Percentiles rank a stretch among this genome's conserved stretches.
Evolutionary conservation across 2,888 invertebrate species (phyloP).

Genomic region (Hylaea fasciaria): DNA sequence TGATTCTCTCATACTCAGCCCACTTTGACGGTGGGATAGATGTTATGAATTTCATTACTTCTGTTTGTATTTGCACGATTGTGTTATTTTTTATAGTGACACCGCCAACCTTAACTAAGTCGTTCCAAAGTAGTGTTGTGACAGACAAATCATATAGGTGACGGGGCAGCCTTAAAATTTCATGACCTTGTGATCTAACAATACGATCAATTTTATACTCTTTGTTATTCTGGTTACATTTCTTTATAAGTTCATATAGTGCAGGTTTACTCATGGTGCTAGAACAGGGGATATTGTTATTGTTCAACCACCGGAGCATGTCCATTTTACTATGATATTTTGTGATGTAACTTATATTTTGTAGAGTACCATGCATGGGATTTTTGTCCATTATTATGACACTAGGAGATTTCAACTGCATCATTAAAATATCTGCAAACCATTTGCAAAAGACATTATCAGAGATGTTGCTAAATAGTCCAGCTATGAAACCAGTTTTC

Average conservation of each 20-base stretch:
- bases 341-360: conserved; percentile 45
- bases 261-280: conserved; percentile 56
- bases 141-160: conserved; percentile 56
- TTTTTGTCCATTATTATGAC: conserved; percentile 59
- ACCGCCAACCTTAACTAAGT: conserved; percentile 31
- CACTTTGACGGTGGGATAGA: conserved; percentile 15
- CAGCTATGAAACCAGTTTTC: conserved; percentile 46
- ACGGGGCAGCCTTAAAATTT: conserved; percentile 57
- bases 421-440: conserved; percentile 56
- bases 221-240: conserved; percentile 36
- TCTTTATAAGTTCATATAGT: conserved; percentile 58
- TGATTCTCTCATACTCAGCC: conserved; percentile 37
- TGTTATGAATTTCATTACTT: conserved; percentile 10
- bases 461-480: conserved; percentile 51
- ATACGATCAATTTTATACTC: conserved; percentile 52
- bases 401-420: conserved; percentile 46
- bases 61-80: conserved; percentile 16
- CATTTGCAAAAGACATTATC: conserved; percentile 57
- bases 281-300: conserved; percentile 58
- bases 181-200: conserved; percentile 58
- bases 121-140: conserved; percentile 55
- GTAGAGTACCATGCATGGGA: conserved; percentile 46
- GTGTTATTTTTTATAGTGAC: background rate
- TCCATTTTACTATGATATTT: conserved; percentile 57
- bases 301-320: conserved; percentile 57